phyloP scores from a whole-genome alignment of 2,888 invertebrate genomes.

The Nesidiocoris tenuis region DNA sequence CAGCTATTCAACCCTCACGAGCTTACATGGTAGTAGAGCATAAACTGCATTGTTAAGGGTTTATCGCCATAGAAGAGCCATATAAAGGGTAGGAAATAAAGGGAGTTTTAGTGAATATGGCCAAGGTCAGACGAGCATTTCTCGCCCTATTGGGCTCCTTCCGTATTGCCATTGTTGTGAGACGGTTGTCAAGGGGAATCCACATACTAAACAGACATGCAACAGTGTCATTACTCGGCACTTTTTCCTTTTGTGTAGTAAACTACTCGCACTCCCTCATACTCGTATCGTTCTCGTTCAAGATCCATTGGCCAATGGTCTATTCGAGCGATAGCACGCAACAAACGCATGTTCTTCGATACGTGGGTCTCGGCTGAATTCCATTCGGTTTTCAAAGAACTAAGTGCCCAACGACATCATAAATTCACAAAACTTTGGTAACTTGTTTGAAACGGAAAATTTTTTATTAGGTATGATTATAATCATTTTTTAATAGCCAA shows the following conservation, averaged over 20 bases:
- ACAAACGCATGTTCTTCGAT: not conserved
- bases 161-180: not conserved
- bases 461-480: too few relatives aligned
- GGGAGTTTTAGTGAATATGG: not conserved
- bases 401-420: too few relatives aligned
- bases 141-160: not conserved
- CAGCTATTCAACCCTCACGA: too few relatives aligned
- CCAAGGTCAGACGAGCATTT: not conserved
- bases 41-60: too few relatives aligned
- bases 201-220: not conserved
- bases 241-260: not conserved
- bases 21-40: too few relatives aligned
- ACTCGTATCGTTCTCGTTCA: not conserved
- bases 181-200: not conserved
- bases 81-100: too few relatives aligned
- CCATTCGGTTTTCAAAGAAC: too few relatives aligned
- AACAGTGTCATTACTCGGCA: not conserved
- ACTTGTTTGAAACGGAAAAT: too few relatives aligned
- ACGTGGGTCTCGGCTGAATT: too few relatives aligned
- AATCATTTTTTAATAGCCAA: too few relatives aligned
- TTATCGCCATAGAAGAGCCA: too few relatives aligned
- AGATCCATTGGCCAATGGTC: not conserved
- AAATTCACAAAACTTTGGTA: too few relatives aligned
- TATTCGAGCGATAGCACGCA: not conserved
- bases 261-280: not conserved